These are phyloP conservation scores for Sarcophaga bullata DNA, from an alignment of 1,140 invertebrate species.

Conservation along the genomic window DNA sequence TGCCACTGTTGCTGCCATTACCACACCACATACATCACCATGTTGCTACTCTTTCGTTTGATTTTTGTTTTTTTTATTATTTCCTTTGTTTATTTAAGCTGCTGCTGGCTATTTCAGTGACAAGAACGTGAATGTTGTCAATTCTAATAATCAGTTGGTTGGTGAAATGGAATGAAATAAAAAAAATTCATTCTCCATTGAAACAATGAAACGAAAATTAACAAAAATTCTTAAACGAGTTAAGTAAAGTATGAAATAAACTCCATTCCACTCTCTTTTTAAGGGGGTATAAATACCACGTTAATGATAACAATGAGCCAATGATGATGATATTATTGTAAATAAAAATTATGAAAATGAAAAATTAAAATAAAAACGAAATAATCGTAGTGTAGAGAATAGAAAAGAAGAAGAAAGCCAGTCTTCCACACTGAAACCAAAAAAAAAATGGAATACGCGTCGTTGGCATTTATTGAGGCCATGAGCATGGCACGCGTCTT, in stretches of 20 bases:
- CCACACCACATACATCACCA: too few species aligned
- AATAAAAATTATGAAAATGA: neutral
- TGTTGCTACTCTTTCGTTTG: too few species aligned
- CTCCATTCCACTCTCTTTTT: too few species aligned
- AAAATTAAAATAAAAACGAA: neutral
- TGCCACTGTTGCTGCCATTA: neutral
- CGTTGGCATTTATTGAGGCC: constrained; percentile 36
- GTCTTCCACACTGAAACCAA: neutral
- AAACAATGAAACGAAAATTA: constrained; percentile 6
- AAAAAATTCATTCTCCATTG: neutral
- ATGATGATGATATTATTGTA: neutral
- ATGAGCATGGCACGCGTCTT: constrained; percentile 32
- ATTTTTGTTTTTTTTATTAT: too few species aligned
- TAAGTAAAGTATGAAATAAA: neutral
- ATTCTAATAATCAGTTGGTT: neutral
- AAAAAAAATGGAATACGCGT: constrained; percentile 32
- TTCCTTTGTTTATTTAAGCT: too few species aligned
- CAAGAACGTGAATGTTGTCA: constrained; percentile 10
- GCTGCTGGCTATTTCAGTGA: neutral
- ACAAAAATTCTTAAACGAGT: neutral
- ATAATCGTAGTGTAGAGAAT: neutral
- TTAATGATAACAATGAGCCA: neutral
- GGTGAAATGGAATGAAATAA: too few species aligned
- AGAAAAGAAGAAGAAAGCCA: neutral
- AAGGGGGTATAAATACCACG: neutral